These are phyloP conservation scores for Lepus europaeus DNA, from an alignment of 2,113 vertebrate genomes.

Conservation along the genomic window DNA sequence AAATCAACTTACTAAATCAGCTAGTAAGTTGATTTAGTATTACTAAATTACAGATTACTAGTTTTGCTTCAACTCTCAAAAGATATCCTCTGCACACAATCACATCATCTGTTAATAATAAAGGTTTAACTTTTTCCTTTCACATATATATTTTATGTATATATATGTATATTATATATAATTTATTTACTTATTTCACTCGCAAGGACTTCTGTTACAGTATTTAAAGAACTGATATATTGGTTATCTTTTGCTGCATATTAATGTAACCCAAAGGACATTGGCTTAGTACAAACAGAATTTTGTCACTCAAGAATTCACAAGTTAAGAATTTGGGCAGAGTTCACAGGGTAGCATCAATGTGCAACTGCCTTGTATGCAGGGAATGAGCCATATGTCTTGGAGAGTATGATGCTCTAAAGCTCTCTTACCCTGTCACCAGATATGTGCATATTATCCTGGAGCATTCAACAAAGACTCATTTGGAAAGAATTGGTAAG, in stretches of 20 bases:
- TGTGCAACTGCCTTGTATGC: neutral
- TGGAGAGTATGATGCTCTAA: neutral
- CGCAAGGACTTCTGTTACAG: neutral
- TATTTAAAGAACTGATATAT: neutral
- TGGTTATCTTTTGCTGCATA: neutral
- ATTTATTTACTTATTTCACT: slow-evolving; percentile 23
- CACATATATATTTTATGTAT: neutral
- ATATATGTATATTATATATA: neutral
- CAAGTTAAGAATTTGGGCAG: neutral
- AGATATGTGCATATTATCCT: neutral
- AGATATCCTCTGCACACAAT: neutral
- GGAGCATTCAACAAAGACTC: neutral
- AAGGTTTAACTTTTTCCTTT: slow-evolving; percentile 37
- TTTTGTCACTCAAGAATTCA: neutral
- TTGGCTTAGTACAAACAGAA: neutral
- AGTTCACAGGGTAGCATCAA: neutral
- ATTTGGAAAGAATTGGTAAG: neutral
- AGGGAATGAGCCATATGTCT: neutral
- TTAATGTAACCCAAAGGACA: neutral
- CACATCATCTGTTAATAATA: neutral
- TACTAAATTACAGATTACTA: neutral
- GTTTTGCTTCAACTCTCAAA: neutral
- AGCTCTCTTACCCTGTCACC: neutral
- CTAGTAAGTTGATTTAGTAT: too few species aligned
- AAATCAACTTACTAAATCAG: too few species aligned